Evolutionary conservation across 2,888 invertebrate genomes (phyloP).

Genomic region (Rhingia campestris): DNA sequence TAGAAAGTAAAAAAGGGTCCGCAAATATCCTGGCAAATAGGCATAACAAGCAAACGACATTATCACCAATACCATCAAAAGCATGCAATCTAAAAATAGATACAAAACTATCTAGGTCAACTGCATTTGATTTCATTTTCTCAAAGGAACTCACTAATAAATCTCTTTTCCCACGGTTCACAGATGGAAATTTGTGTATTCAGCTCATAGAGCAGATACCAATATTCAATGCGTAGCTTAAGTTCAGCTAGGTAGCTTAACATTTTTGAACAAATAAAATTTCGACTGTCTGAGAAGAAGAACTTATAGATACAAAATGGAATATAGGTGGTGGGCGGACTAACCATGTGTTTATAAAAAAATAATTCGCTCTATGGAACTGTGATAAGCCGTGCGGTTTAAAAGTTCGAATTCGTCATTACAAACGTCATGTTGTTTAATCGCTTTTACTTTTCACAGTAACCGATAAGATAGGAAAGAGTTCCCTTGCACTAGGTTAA

Average conservation of each 20-base stretch:
- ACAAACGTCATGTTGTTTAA: slow-evolving; percentile 8
- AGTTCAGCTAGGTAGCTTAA: background rate
- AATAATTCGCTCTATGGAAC: background rate
- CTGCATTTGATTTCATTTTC: background rate
- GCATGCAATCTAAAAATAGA: slow-evolving; percentile 40
- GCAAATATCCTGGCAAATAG: slow-evolving; percentile 40
- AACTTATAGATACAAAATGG: slow-evolving; percentile 11
- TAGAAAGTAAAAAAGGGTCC: slow-evolving; percentile 20
- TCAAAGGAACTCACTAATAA: slow-evolving; percentile 36
- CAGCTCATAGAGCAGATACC: slow-evolving; percentile 51
- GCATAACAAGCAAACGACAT: slow-evolving; percentile 31
- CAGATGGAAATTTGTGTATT: slow-evolving; percentile 41
- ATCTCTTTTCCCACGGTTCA: slow-evolving; percentile 50
- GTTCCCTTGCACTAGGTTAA: background rate
- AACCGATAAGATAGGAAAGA: background rate
- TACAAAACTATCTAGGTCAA: background rate
- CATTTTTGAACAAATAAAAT: slow-evolving; percentile 3
- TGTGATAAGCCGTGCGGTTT: background rate
- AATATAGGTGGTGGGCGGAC: background rate
- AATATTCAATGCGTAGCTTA: slow-evolving; percentile 19
- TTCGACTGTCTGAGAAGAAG: background rate
- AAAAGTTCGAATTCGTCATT: slow-evolving; percentile 6
- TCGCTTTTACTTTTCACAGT: background rate
- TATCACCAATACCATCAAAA: slow-evolving; percentile 10
- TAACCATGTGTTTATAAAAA: background rate